Base-by-base conservation (phyloP, 1,140 invertebrate genomes). In the Leptinotarsa defecta region DNA sequence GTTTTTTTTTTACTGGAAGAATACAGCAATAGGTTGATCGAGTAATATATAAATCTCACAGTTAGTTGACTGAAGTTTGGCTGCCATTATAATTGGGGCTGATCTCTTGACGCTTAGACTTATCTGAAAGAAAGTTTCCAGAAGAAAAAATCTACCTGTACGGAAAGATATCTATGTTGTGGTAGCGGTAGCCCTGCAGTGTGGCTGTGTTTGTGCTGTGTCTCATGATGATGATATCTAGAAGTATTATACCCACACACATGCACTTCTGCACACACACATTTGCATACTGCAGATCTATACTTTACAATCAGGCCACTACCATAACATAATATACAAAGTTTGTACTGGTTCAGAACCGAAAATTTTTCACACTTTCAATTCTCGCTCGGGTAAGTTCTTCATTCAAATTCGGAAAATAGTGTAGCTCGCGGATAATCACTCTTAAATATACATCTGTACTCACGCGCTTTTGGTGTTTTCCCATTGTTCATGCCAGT, bases 101-200 rank as follows among this genome's bases (percentile, higher is more conserved):
- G 34, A 43, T 43, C 34, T 43, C 2, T 43, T 3, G 34, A 43
- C 8, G 8, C 34, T 43, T 11, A 11, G 8, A 43, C 8, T 43
- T 43, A 43, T 43, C 52, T 19, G 17, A 57, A 17, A 17, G 52
- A 57, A 17, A 22, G n/a, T 67, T 67, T 67, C 20, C 8, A 34
- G n/a, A 22, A 17, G 43, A 34, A 68, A 68, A 43, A 48, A 68
- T 43, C 13, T 11, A 49, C 20, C 69, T 71, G 48, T 65, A 57
- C 27, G 74, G 34, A 64, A 69, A 68, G 49, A 61, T 61, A 75
- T 82, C 74, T 78, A 84, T 85, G 84, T 85, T 85, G 83, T 85
- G 83, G 84, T 84, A 84, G 84, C 83, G 84, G 84, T 85, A 85
- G 84, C 80, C 82, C 83, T 85, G 84, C 84, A 81, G 83, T 83